A percentile compares a stretch with the other conserved stretches of the same genome.
Evolutionary conservation across 2,797 vertebrate species (phyloP).

Genomic region (Rhinoraja longicauda): DNA sequence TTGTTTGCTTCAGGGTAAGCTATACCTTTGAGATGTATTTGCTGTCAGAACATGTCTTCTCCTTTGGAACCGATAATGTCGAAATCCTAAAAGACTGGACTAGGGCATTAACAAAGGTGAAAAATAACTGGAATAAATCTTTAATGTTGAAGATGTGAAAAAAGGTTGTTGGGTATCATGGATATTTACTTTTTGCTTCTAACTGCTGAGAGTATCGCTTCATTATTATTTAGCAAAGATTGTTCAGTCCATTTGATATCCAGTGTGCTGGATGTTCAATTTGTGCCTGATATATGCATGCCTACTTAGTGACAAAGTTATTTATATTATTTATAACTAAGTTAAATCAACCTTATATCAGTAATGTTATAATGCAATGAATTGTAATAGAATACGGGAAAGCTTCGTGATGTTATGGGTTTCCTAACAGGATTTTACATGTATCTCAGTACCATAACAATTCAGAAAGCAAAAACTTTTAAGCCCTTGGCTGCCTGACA

Average conservation of each 20-base stretch:
- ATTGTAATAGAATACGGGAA: background rate
- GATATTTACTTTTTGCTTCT: background rate
- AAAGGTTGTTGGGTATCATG: background rate
- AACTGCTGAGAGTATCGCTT: background rate
- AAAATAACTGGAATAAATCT: constrained; percentile 43
- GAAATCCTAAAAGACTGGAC: constrained; percentile 82
- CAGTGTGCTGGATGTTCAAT: background rate
- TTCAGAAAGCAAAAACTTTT: background rate
- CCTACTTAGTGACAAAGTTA: too few species aligned
- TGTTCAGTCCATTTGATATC: too few species aligned
- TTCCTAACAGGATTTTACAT: constrained; percentile 13
- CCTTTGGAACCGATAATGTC: constrained; percentile 76
- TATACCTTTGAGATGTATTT: constrained; percentile 89
- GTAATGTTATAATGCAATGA: background rate
- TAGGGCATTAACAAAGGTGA: constrained; percentile 82
- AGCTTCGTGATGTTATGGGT: background rate
- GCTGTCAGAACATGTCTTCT: constrained; percentile 73
- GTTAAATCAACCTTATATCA: background rate
- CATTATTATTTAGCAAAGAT: too few species aligned
- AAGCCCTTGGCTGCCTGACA: background rate
- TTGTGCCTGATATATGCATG: too few species aligned
- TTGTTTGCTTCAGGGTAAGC: constrained; percentile 63
- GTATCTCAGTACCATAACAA: background rate
- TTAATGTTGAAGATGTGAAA: background rate
- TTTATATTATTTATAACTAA: background rate